Base-by-base conservation (phyloP, 2,797 vertebrate species). In the Acridotheres tristis region DNA sequence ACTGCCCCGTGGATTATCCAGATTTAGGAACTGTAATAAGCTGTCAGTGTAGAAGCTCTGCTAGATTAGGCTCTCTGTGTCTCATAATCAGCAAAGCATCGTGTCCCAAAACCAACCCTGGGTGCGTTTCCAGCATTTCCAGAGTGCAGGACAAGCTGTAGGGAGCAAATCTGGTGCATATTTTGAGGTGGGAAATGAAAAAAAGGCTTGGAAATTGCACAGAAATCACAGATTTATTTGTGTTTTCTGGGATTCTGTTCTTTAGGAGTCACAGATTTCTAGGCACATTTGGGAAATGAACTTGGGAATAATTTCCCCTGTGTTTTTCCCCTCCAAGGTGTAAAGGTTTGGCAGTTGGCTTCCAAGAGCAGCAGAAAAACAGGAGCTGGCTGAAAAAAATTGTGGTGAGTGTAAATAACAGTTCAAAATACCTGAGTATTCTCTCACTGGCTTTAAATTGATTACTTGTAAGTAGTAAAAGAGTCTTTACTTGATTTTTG, bases 11-110 rank as follows among this genome's bases (percentile, higher is more conserved):
- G 90, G 92, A 94, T 95, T 95, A 96, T 82, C 90, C 86, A 85
- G 88, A 59, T 95, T 96, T 96, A 94, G 88, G 74, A 72, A 27
- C 55, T 82, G 43, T 67, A 82, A 85, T 86, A 79, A 90, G 80
- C 90, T 79, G 81, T 79, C 74, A 55, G 5, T 61, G 67, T 5
- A 72, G 90, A 66, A 65, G 82, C 69, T 54, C 45, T 81, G 80
- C 40, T 40, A 53, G 90, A 87, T 86, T 55, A 90, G 34, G 67
- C 59, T 55, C 61, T 62, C 47, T 79, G 71, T 84, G 59, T 43
- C 69, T 86, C 84, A 32, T 34, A 83, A 85, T 71, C 91, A 93
- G 85, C 76, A 38, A 48, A 91, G 55, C n/a, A 26, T 11, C 42
- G 29, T 40, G n/a, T 23, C 57, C 68, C 57, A 45, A 22, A 2